A percentile compares a stretch with the other conserved stretches of the same genome.
Conservation (phyloP, 2,888 invertebrate species). For the Lochmaea crataegi region DNA sequence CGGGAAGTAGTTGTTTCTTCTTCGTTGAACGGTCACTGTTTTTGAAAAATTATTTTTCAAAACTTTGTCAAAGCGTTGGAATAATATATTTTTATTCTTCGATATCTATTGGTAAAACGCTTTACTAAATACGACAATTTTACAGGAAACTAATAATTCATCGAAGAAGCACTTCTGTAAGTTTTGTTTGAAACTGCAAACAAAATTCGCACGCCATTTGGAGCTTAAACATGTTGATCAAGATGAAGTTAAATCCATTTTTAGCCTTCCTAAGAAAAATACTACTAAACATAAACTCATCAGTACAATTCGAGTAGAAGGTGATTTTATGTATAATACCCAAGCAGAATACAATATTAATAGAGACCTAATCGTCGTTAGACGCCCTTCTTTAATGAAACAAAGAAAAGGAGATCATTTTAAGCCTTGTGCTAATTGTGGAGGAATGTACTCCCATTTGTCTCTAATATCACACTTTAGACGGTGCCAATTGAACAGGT, state of each 20-base stretch:
- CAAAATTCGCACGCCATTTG: conserved; percentile 17
- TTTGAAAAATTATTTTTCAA: too few species aligned
- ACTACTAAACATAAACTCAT: not conserved
- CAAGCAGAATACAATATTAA: not conserved
- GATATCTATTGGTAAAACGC: too few species aligned
- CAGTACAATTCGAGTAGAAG: not conserved
- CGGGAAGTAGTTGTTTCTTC: too few species aligned
- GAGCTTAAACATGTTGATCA: conserved; percentile 8
- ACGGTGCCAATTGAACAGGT: not conserved
- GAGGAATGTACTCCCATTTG: not conserved
- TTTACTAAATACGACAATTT: too few species aligned
- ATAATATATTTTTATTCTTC: too few species aligned
- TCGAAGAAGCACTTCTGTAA: conserved; percentile 20
- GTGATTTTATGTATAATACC: conserved; percentile 6
- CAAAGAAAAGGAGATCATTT: too few species aligned
- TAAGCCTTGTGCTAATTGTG: too few species aligned
- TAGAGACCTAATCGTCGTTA: conserved; percentile 7
- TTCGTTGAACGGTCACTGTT: too few species aligned
- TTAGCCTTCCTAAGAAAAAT: not conserved
- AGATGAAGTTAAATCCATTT: not conserved
- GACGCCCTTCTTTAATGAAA: conserved; percentile 1
- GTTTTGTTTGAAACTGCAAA: conserved; percentile 10
- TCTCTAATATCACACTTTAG: not conserved
- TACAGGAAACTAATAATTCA: too few species aligned
- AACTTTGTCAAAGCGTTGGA: too few species aligned